Conservation (phyloP, 2,113 vertebrate species). For the Scopus umbretta region DNA sequence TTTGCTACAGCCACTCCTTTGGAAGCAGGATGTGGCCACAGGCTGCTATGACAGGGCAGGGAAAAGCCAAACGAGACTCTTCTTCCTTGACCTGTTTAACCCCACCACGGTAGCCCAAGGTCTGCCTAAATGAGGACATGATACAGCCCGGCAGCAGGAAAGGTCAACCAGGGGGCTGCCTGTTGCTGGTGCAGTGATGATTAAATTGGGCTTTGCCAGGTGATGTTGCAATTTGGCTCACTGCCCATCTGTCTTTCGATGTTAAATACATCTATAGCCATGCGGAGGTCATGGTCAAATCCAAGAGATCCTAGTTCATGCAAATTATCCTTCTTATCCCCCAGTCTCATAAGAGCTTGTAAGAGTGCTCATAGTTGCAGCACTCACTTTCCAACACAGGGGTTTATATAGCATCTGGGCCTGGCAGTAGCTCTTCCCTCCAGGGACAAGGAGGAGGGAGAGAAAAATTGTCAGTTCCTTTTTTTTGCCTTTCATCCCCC, state of each 20-base stretch:
- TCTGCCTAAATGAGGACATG: neutral
- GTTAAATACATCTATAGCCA: neutral
- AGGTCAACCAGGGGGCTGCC: neutral
- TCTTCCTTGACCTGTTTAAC: neutral
- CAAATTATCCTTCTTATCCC: neutral
- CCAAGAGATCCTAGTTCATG: neutral
- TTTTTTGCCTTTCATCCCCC: accelerated
- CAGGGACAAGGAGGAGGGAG: neutral
- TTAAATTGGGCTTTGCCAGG: neutral
- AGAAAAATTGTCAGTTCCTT: neutral
- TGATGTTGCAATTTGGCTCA: neutral
- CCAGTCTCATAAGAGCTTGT: neutral
- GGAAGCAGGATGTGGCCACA: neutral
- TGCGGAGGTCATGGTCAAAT: neutral
- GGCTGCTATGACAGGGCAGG: neutral
- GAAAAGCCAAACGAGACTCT: neutral
- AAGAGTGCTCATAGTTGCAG: neutral
- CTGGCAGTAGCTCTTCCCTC: neutral
- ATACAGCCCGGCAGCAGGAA: neutral
- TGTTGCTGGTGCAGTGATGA: accelerated
- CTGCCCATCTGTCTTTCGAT: neutral
- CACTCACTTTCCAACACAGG: accelerated
- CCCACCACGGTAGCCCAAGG: neutral
- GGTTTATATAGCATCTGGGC: neutral
- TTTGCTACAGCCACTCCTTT: neutral